These are phyloP conservation scores for Steatornis caripensis DNA, from an alignment of 2,113 vertebrate species.

Conservation along the genomic window DNA sequence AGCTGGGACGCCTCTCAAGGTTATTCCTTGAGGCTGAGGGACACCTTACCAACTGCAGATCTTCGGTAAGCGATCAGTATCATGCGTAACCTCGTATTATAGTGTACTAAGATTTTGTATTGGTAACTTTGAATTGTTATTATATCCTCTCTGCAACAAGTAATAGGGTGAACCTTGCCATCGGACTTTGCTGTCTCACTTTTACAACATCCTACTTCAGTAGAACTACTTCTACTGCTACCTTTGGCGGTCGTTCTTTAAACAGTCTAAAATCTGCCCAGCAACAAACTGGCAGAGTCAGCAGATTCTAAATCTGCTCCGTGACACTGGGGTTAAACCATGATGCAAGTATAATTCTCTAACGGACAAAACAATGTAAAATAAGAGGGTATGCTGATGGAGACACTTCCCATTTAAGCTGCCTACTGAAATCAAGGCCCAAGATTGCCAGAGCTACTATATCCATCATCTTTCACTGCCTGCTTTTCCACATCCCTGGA, in stretches of 20 bases:
- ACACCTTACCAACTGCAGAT: neutral
- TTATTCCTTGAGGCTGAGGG: neutral
- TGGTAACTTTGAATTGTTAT: neutral
- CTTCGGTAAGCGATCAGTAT: neutral
- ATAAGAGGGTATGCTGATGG: neutral
- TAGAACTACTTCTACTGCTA: neutral
- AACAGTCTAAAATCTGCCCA: neutral
- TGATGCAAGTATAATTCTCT: neutral
- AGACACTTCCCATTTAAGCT: neutral
- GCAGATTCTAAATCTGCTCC: neutral
- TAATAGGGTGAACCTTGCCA: neutral
- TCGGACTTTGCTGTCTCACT: neutral
- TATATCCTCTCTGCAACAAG: neutral
- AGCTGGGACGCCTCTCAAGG: neutral
- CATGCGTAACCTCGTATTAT: rapidly evolving
- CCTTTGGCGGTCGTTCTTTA: neutral
- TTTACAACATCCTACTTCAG: neutral
- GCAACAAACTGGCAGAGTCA: rapidly evolving
- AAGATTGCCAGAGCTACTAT: neutral
- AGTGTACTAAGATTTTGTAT: neutral
- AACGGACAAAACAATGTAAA: neutral
- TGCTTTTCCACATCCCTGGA: neutral
- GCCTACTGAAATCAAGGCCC: neutral
- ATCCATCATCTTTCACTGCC: neutral
- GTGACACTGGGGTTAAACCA: neutral